Base-by-base conservation (phyloP, 2,888 invertebrate genomes). In the Stenodera caucasica region DNA sequence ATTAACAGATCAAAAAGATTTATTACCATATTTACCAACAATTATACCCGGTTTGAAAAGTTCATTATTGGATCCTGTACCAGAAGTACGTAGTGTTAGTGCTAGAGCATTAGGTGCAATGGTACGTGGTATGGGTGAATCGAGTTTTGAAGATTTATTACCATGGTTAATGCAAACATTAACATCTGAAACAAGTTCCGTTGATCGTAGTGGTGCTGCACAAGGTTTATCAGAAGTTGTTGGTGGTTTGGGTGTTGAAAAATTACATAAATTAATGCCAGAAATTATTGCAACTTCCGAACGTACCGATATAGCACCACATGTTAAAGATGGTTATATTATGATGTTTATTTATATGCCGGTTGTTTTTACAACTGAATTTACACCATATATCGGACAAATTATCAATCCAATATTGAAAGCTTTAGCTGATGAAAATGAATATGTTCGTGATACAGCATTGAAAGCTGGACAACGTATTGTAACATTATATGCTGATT, bases 261-360 rank as follows among this genome's bases (percentile, higher is more conserved):
- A 98, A 81, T 85, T 99, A 67, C 92, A 96, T 76, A 93, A 93
- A 81, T 87, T 98, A 56, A 99, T 99, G 98, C 98, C 97, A 0
- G 94, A 97, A 77, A 96, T 98, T 66, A 96, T 98, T 68, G 87
- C 91, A 55, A 97, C 96, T 0, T 95, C 97, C 0, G 95, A 96
- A 78, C 86, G 96, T 62, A 89, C 90, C 0, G 96, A 96, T 79
- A 94, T 96, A 72, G 94, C 96, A 6, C 94, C 99, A 0, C 96
- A 97, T 81, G 98, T 99, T 1, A 94, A 98, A 76, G 99, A 99
- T 82, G 99, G 99, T 49, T 99, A 99, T 83, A 97, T 99, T 65
- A 97, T 99, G 96, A 96, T 99, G 95, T 99, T 98, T 81, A 98
- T 99, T 76, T 99, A 98, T 82, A 93, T 99, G 90, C 99, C 99